Base-by-base conservation (phyloP, 2,888 invertebrate species). In the Buathra laborator region DNA sequence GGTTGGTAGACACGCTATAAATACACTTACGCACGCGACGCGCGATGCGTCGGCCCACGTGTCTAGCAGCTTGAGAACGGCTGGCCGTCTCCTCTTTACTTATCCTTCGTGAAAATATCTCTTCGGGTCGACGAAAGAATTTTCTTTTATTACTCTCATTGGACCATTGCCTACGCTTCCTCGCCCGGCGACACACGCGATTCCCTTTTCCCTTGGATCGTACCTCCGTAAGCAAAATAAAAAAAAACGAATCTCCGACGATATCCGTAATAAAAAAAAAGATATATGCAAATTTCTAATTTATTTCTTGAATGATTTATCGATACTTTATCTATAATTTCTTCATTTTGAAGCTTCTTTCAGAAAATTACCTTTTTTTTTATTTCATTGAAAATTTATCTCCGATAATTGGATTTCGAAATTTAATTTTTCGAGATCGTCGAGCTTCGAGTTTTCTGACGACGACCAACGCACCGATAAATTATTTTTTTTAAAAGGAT, bases 11-110 rank as follows among this genome's bases (percentile, higher is more conserved):
- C 82, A 82, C 89, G 89, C 90, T 90, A 91, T 91, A 91, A 91
- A 91, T 91, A 91, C 90, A 85, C 84, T 89, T 90, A 89, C 89
- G 90, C 89, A 89, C 90, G 89, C 90, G 91, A 90, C 87, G 84
- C 56, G 78, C 88, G 89, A 89, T 88, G 88, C 88, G 86, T 84
- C 88, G 88, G 89, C 89, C 91, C 91, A 91, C 91, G 91, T 91
- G 91, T 89, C 89, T 89, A 90, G 87, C 91, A 91, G 91, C 90
- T 91, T 91, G 91, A 88, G 88, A 83, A 83, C 86, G 77, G 82
- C 59, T 78, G 74, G 74, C 64, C 66, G 64, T 81, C 24, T 83
- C 81, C 70, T 66, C 56, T 75, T 29, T 74, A 62, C 64, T 16
- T 46, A 76, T 68, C 77, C 59, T 62, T 84, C 74, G 74, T 64